Base-by-base conservation (phyloP, 1,140 invertebrate species). In the Drosophila arizonae region DNA sequence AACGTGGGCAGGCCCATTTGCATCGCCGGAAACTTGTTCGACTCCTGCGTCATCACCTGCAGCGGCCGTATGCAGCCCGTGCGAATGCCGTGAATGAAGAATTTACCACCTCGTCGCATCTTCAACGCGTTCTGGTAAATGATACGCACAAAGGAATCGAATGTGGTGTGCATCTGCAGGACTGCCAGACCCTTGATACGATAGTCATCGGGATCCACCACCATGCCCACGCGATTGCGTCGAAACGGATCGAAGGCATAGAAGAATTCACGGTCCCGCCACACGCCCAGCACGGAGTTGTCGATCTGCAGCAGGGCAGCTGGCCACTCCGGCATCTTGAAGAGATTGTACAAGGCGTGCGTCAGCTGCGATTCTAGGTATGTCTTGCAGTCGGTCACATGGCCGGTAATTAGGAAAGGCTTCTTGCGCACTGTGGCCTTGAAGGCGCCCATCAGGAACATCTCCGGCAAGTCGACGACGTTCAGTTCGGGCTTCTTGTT, bases 221-320 rank as follows among this genome's bases (percentile, higher is more conserved):
- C 87, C 52, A 82, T 58, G 21, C 90, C 90, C 0, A 65, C 66
- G 10, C 77, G 79, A 46, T 85, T 90, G 8, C 90, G 65, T 17
- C 86, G 52, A 41, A 91, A 93, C 1, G 93, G 92, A 86, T 93
- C 93, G 41, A 93, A 93, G 10, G 88, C 90, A 56, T 92, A 93
- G 68, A 90, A 93, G 74, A 92, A 91, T 26, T 92, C 91, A 5
- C 86, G 68, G 65, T 93, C 92, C 0, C 91, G 86, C 93, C 92
- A 93, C 33, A 93, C 60, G 0, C 90, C 92, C 17, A 93, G 11
- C 10, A 89, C 81, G 0, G 72, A 91, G 46, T 89, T 91, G 17
- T 90, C 92, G 41, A 93, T 91, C 72, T 92, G 91, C 0, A 93
- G 71, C 15, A 93, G 65, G 0, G 82, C 92, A 15, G 90, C 84